phyloP scores from a whole-genome alignment of 1,140 invertebrate species.

The Megalonaias nervosa region DNA sequence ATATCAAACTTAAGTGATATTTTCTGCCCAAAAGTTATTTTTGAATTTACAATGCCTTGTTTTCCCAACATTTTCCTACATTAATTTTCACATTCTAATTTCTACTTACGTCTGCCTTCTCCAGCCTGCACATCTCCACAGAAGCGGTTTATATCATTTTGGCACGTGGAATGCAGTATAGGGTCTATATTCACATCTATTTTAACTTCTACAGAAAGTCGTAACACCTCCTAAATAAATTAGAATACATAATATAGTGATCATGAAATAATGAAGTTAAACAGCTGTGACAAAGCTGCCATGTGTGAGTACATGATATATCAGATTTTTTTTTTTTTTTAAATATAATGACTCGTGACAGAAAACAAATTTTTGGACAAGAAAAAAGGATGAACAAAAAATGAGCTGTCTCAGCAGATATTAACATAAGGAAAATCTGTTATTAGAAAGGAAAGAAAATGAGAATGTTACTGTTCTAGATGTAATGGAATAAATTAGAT shows the following conservation, averaged over 20 bases:
- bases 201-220: slow-evolving; percentile 75
- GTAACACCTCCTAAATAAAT: slow-evolving; percentile 79
- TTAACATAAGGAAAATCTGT: too few relatives aligned
- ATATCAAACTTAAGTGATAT: background rate
- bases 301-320: background rate
- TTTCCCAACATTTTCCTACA: too few relatives aligned
- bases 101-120: slow-evolving; percentile 77
- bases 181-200: slow-evolving; percentile 78
- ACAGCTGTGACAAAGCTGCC: background rate
- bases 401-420: too few relatives aligned
- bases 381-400: too few relatives aligned
- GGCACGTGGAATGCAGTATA: slow-evolving; percentile 73
- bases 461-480: too few relatives aligned
- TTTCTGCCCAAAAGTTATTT: background rate
- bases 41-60: too few relatives aligned
- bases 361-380: background rate
- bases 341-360: background rate
- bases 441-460: too few relatives aligned
- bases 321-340: too few relatives aligned
- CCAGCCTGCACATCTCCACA: slow-evolving; percentile 88
- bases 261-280: background rate
- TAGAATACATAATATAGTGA: background rate
- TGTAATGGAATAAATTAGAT: too few relatives aligned
- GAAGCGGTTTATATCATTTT: slow-evolving; percentile 81
- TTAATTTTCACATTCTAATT: background rate